phyloP scores from a whole-genome alignment of 2,113 vertebrate genomes.

The Proteles cristata region DNA sequence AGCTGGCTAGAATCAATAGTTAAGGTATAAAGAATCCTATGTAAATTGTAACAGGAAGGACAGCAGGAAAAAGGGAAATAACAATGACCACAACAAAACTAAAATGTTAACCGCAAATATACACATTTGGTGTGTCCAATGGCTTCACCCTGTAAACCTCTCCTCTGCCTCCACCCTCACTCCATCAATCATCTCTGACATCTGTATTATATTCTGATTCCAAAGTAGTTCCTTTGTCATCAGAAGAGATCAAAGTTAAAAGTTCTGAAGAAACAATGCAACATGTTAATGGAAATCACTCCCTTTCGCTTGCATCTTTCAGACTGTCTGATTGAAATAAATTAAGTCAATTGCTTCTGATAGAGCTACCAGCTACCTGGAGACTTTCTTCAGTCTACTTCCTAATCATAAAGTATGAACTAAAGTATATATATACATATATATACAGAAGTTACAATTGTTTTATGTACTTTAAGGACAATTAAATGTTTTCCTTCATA shows the following conservation, averaged over 20 bases:
- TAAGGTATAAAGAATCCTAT: conserved; percentile 70
- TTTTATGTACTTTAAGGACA: conserved; percentile 42
- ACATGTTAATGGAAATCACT: conserved; percentile 66
- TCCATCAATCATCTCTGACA: conserved; percentile 86
- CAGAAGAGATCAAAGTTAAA: conserved; percentile 82
- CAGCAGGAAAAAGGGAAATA: not conserved
- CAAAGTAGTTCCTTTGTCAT: conserved; percentile 84
- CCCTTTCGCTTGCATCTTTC: conserved; percentile 69
- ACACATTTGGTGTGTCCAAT: conserved; percentile 81
- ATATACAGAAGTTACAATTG: conserved; percentile 39
- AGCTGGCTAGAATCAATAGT: conserved; percentile 80
- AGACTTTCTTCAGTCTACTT: not conserved
- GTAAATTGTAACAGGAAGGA: conserved; percentile 75
- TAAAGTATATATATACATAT: not conserved
- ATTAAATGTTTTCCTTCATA: conserved; percentile 68
- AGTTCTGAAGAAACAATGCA: conserved; percentile 71
- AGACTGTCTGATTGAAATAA: conserved; percentile 52
- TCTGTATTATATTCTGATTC: conserved; percentile 86
- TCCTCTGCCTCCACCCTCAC: rapidly evolving
- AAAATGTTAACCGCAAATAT: conserved; percentile 72
- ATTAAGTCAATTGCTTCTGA: conserved; percentile 68
- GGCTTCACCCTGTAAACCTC: conserved; percentile 55
- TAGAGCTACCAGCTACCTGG: not conserved
- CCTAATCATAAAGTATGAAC: not conserved
- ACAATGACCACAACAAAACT: conserved; percentile 64